Evolutionary conservation across 2,797 vertebrate genomes (phyloP).

Genomic region (Chelidonichthys spinosus): DNA sequence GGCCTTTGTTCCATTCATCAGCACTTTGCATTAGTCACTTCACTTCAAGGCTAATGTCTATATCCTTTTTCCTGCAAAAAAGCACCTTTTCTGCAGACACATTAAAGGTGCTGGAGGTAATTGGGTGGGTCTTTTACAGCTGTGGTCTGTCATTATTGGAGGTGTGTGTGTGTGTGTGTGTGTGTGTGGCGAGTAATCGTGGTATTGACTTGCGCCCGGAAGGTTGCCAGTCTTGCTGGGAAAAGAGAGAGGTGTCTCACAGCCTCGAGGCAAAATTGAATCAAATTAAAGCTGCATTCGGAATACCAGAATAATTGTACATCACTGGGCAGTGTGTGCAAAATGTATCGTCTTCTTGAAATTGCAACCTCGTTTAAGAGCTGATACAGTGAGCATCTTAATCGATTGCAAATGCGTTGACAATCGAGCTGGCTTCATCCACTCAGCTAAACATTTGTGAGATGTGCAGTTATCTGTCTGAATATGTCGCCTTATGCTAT

Average conservation of each 20-base stretch:
- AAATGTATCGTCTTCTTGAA: neutral
- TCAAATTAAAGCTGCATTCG: neutral
- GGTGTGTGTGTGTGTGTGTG: constrained; percentile 45
- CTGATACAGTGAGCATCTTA: neutral
- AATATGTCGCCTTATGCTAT: neutral
- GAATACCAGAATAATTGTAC: neutral
- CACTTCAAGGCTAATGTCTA: constrained; percentile 55
- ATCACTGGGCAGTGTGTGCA: neutral
- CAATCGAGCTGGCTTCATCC: neutral
- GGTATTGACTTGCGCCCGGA: constrained; percentile 23
- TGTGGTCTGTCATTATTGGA: constrained; percentile 72
- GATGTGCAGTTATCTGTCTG: neutral
- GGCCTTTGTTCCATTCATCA: constrained; percentile 67
- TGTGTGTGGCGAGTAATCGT: constrained; percentile 43
- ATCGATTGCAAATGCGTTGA: neutral
- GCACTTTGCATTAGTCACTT: constrained; percentile 56
- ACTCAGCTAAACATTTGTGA: neutral
- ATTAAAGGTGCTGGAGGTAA: constrained; percentile 63
- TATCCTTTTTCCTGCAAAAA: constrained; percentile 50
- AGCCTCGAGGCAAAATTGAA: neutral
- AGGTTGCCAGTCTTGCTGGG: constrained; percentile 29
- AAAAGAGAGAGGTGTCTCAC: constrained; percentile 20
- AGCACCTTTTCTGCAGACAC: constrained; percentile 59
- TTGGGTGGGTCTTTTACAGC: constrained; percentile 44
- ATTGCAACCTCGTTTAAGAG: neutral